phyloP scores from a whole-genome alignment of 2,888 invertebrate genomes.

The Stictocephala bisonia region DNA sequence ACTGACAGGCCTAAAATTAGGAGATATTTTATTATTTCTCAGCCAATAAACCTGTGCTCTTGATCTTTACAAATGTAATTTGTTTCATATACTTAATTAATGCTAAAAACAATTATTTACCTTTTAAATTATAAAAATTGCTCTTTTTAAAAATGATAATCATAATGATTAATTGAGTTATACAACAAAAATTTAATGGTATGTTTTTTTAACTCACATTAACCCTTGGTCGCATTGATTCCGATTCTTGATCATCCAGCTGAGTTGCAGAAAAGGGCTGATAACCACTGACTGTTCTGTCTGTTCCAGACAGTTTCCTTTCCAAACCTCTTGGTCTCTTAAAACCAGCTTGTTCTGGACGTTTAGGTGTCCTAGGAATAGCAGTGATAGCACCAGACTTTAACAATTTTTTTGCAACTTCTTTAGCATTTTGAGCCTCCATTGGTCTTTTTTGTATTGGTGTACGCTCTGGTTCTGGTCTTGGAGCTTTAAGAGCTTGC shows the following conservation, averaged over 20 bases:
- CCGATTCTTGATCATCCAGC: constrained; percentile 74
- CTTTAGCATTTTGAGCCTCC: constrained; percentile 92
- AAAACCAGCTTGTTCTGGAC: constrained; percentile 89
- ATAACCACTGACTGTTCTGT: constrained; percentile 84
- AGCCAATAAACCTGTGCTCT: too few relatives aligned
- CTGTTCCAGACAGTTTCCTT: constrained; percentile 63
- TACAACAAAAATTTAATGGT: background rate
- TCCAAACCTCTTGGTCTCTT: constrained; percentile 82
- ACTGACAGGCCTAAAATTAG: too few relatives aligned
- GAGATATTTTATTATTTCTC: too few relatives aligned
- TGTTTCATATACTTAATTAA: too few relatives aligned
- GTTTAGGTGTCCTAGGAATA: constrained; percentile 84
- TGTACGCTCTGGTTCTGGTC: constrained; percentile 87
- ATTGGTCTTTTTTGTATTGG: constrained; percentile 75
- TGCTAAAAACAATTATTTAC: too few relatives aligned
- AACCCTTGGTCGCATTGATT: constrained; percentile 70
- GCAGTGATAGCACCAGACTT: constrained; percentile 93
- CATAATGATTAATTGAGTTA: background rate
- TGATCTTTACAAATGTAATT: too few relatives aligned
- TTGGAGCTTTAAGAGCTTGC: constrained; percentile 84
- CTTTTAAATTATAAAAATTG: too few relatives aligned
- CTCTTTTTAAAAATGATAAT: too few relatives aligned
- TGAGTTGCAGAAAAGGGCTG: constrained; percentile 92
- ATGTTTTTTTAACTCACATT: constrained; percentile 48
- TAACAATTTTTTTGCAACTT: constrained; percentile 94